Evolutionary conservation across 1,140 invertebrate genomes (phyloP), one percentile per base, ranked within the genome.

Genomic region (Brachystomella parvula): DNA sequence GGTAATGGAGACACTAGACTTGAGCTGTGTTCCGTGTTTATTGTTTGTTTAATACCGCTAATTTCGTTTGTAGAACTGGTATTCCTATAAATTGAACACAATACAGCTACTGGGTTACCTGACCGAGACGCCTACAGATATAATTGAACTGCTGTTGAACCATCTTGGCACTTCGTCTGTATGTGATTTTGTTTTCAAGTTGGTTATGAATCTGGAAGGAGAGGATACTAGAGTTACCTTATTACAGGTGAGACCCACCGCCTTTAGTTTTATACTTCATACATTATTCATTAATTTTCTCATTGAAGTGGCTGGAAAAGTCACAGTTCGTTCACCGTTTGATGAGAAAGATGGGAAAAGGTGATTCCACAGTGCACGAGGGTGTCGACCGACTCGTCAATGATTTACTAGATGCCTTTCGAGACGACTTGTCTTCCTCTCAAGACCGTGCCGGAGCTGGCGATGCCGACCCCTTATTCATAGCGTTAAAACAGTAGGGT

Each of bases 151-250:
- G 74, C 81, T 96, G 71, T 80, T 96, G 69, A 85, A 88, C 74
- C 94, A 97, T 80, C 84, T 97, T 73, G 87, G 90, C 73, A 96
- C 93, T 33, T 96, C 93, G 21, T 92, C 94, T 70, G 92, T 97
- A 74, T 94, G 94, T 85, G 94, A 97, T 83, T 84, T 95, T 65
- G 84, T 95, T 70, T 84, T 93, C 69, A 89, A 92, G 78, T 84
- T 94, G 67, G 84, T 95, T 75, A 91, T 90, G 53, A 86, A 89
- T 77, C 85, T 95, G 49, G 89, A 92, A 76, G 87, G 85, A 65
- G 80, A 80, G 68, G 87, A 90, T 75, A 84, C 87, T 78, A 84
- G 87, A 75, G 83, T 86, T 77, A 89, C 88, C 79, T 84, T 94
- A 75, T 84, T 93, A 76, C 86, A 88, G 79, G 92, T 95, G 81